These are phyloP conservation scores for Xylota segnis DNA, from an alignment of 2,888 invertebrate genomes.

Conservation along the genomic window DNA sequence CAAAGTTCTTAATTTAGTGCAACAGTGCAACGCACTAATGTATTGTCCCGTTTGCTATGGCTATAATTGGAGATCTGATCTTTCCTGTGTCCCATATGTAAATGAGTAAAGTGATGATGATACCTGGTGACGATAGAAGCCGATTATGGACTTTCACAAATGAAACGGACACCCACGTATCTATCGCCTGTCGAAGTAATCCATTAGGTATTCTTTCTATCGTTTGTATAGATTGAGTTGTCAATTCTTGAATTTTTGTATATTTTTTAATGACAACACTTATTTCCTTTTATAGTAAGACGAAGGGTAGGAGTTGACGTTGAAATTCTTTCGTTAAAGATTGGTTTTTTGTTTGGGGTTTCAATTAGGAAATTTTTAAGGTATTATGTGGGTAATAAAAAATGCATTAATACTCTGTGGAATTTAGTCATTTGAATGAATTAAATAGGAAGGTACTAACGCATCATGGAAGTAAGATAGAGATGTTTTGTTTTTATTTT, in stretches of 20 bases:
- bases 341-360: not conserved
- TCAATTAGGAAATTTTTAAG: not conserved
- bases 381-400: not conserved
- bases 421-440: not conserved
- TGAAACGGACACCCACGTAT: constrained; percentile 35
- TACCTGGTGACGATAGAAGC: constrained; percentile 20
- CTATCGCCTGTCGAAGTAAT: not conserved
- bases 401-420: not conserved
- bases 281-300: not conserved
- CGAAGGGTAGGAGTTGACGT: not conserved
- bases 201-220: not conserved
- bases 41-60: constrained; percentile 3
- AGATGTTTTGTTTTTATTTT: no score
- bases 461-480: no score
- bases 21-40: constrained; percentile 25
- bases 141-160: constrained; percentile 50
- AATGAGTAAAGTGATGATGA: constrained; percentile 41
- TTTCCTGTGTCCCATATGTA: constrained; percentile 31
- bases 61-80: constrained; percentile 42
- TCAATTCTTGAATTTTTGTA: not conserved
- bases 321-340: not conserved
- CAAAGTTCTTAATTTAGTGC: constrained; percentile 47
- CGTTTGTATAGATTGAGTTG: not conserved
- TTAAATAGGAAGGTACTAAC: no score
- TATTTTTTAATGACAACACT: not conserved